Base-by-base conservation (phyloP, 1,140 invertebrate species). In the Bacillus rossius region DNA sequence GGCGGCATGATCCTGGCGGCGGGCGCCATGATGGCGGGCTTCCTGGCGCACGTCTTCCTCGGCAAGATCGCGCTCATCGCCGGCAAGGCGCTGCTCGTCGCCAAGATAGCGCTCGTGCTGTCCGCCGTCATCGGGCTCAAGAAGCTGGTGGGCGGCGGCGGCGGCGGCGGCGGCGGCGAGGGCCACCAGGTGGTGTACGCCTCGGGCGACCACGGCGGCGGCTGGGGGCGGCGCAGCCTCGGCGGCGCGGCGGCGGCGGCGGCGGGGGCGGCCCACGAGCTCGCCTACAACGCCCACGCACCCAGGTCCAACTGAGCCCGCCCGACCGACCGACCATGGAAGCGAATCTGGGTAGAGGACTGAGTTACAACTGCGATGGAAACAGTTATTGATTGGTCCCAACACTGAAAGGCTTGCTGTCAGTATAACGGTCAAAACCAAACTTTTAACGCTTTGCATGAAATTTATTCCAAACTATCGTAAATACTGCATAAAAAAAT, bases 1-100 rank as follows among this genome's bases (percentile, higher is more conserved):
- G 75, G 77, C 40, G 75, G 77, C 42, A 77, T 79, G 64, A 63
- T 84, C 52, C 75, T 85, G 73, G 78, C 85, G 75, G 81, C 78
- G 57, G 82, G 79, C 55, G 67, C 84, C 34, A 84, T 81, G n/a
- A 77, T 86, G 70, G 76, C 82, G 62, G 76, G 75, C 47, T 81
- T 85, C 70, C 72, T 86, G 71, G 79, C 79, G 1, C 83, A 86
- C 71, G 68, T 86, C 70, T 81, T 83, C 42, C 80, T 85, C 59
- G 84, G 83, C 7, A 86, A 84, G 71, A 79, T 86, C 37, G 83
- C 83, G 8, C 77, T 86, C 48, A 70, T 85, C 34, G 82, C 84
- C 14, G 84, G 84, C 19, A 81, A 83, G 2, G 85, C 85, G 8
- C 71, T 87, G 29, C 71, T 87, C 5, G 79, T 86, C 20, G 81